Evolutionary conservation across 2,888 invertebrate genomes (phyloP).

Genomic region (Stegophylla sp.): DNA sequence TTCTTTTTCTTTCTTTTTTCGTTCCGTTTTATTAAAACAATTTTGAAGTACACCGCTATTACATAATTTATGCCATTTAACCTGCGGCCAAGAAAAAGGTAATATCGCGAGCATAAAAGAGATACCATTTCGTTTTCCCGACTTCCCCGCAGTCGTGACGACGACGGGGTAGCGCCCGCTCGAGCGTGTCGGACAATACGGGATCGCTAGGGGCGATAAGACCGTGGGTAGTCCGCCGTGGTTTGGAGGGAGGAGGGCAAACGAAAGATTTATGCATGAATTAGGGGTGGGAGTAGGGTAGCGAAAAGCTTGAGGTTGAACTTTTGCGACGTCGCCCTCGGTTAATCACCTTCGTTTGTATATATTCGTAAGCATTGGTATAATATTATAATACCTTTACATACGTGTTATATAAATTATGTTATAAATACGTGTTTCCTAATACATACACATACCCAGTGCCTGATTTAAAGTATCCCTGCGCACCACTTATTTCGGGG

Average conservation of each 20-base stretch:
- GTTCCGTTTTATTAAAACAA: conserved; percentile 12
- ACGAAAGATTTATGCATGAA: conserved; percentile 12
- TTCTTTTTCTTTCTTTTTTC: neutral
- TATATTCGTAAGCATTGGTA: neutral
- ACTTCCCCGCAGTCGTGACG: conserved; percentile 1
- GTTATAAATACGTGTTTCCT: neutral
- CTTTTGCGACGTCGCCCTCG: conserved; percentile 33
- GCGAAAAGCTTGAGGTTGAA: conserved; percentile 34
- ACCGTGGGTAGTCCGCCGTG: neutral
- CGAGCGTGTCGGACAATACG: conserved; percentile 34
- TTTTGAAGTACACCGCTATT: conserved; percentile 16
- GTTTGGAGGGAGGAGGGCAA: too few species aligned
- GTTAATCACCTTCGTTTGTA: conserved; percentile 22
- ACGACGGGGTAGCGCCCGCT: neutral
- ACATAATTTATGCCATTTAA: too few species aligned
- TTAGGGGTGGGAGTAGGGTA: neutral
- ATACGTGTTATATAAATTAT: too few species aligned
- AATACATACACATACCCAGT: neutral
- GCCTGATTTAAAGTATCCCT: too few species aligned
- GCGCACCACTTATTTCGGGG: too few species aligned
- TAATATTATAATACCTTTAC: neutral
- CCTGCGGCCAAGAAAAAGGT: conserved; percentile 16
- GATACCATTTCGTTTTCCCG: conserved; percentile 43
- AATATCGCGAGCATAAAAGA: conserved; percentile 25
- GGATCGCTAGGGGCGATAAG: conserved; percentile 27